Evolutionary conservation across 2,888 invertebrate genomes (phyloP).

Genomic region (Neocrepidodera transversa): DNA sequence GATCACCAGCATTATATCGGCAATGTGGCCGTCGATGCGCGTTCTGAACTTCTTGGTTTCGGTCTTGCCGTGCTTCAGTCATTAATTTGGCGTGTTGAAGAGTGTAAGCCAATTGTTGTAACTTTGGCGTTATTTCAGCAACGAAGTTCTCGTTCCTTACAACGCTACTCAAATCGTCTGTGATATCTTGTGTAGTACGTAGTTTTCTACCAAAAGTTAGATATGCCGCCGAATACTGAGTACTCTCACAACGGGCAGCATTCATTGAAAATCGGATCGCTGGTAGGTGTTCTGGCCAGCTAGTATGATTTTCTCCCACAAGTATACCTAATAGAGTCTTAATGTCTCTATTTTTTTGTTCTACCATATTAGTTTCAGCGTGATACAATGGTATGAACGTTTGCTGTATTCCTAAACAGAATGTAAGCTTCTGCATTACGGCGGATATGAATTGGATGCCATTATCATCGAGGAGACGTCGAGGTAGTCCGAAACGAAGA

Average conservation of each 20-base stretch:
- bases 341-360: slow-evolving; percentile 35
- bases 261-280: slow-evolving; percentile 41
- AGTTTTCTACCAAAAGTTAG: slow-evolving; percentile 43
- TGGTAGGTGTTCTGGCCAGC: slow-evolving; percentile 4
- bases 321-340: slow-evolving; percentile 14
- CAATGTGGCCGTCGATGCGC: slow-evolving; percentile 33
- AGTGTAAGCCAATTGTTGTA: slow-evolving; percentile 16
- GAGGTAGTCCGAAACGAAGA: slow-evolving; percentile 50
- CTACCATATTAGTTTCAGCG: slow-evolving; percentile 36
- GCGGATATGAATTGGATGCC: slow-evolving; percentile 50
- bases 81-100: slow-evolving; percentile 34
- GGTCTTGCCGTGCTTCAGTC: too few relatives aligned
- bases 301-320: slow-evolving; percentile 4
- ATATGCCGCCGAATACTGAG: slow-evolving; percentile 49
- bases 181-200: slow-evolving; percentile 35
- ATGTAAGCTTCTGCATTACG: slow-evolving; percentile 50
- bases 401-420: slow-evolving; percentile 46
- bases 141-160: slow-evolving; percentile 22
- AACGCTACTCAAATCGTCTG: slow-evolving; percentile 26
- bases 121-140: slow-evolving; percentile 20
- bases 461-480: too few relatives aligned
- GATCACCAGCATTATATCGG: too few relatives aligned
- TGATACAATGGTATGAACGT: slow-evolving; percentile 44
- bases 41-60: slow-evolving; percentile 37
- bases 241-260: slow-evolving; percentile 35